Evolutionary conservation across 2,797 vertebrate genomes (phyloP).

Genomic region (Antrozous pallidus): DNA sequence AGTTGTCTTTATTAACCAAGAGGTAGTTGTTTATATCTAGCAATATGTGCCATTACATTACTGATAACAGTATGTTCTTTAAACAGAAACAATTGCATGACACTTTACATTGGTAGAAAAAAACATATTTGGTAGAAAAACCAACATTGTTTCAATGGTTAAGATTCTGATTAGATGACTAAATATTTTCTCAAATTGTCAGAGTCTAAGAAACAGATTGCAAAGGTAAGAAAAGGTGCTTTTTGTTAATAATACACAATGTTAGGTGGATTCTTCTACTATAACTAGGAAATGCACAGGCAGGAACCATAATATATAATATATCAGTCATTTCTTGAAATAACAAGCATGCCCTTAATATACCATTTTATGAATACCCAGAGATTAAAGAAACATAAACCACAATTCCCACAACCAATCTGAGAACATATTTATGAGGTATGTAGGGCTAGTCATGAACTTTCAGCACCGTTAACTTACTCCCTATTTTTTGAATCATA

Average conservation of each 20-base stretch:
- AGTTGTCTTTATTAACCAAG: neutral
- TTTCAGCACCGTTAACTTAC: conserved; percentile 53
- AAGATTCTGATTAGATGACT: neutral
- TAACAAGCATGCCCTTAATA: conserved; percentile 71
- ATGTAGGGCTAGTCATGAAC: conserved; percentile 61
- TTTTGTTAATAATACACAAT: neutral
- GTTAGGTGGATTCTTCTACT: conserved; percentile 48
- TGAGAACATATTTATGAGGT: conserved; percentile 64
- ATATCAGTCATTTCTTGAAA: conserved; percentile 66
- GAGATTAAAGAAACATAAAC: conserved; percentile 75
- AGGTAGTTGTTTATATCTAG: neutral
- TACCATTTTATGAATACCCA: conserved; percentile 73
- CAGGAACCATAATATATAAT: conserved; percentile 44
- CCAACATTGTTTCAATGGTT: neutral
- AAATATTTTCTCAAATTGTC: neutral
- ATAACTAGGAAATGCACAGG: conserved; percentile 44
- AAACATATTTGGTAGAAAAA: neutral
- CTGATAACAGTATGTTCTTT: neutral
- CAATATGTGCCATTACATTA: neutral
- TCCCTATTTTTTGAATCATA: conserved; percentile 23
- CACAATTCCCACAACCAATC: conserved; percentile 68
- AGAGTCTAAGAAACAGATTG: neutral
- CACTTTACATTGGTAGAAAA: neutral
- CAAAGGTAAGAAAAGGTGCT: neutral
- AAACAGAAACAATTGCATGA: neutral